phyloP scores from a whole-genome alignment of 2,113 vertebrate genomes.

The Nyctibius bracteatus region DNA sequence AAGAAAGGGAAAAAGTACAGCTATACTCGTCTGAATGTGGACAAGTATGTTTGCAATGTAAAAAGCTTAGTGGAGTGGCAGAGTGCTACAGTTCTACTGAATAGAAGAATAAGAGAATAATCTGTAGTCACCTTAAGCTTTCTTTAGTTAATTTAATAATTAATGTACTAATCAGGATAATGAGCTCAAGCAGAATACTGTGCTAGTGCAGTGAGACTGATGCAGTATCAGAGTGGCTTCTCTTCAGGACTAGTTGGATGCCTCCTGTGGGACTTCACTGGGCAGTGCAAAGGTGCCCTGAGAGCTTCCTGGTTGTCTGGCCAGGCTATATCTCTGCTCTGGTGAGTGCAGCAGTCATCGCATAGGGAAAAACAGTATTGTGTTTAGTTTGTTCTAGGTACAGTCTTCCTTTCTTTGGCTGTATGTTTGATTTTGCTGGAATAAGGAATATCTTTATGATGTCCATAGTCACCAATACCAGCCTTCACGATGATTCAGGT shows the following conservation, averaged over 20 bases:
- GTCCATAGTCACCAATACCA: background rate
- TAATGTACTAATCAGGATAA: background rate
- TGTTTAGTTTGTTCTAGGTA: background rate
- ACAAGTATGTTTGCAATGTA: background rate
- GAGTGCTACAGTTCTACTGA: background rate
- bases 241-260: background rate
- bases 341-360: background rate
- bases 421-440: background rate
- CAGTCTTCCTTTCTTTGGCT: background rate
- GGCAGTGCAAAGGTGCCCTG: background rate
- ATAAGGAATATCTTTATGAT: background rate
- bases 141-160: background rate
- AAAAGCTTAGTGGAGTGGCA: background rate
- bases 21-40: background rate
- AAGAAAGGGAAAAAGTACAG: background rate
- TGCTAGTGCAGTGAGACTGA: background rate
- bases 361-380: background rate
- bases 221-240: background rate
- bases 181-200: background rate
- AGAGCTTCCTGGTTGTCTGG: background rate
- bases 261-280: background rate
- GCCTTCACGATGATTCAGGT: accelerated
- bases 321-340: background rate
- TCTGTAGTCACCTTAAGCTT: background rate
- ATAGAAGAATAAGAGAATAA: background rate